Evolutionary conservation across 2,888 invertebrate species (phyloP).

Genomic region (Maniola hyperantus): DNA sequence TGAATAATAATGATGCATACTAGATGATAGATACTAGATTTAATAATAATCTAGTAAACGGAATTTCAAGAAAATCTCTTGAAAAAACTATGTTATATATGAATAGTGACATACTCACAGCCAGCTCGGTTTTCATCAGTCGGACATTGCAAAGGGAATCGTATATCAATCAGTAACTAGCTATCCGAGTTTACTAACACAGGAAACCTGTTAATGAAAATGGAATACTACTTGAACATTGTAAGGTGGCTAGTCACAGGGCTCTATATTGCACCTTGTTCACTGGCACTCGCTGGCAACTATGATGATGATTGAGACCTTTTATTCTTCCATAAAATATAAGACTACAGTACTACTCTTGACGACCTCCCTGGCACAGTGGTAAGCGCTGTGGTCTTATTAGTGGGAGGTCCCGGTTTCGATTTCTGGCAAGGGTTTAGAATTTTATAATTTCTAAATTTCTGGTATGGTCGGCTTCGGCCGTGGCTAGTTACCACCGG

Average conservation of each 20-base stretch:
- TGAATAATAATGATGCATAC: too few relatives aligned
- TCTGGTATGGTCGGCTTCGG: too few relatives aligned
- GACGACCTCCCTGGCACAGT: too few relatives aligned
- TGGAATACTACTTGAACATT: not conserved
- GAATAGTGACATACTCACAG: constrained; percentile 7
- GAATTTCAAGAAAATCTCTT: constrained; percentile 4
- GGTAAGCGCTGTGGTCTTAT: too few relatives aligned
- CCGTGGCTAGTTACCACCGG: too few relatives aligned
- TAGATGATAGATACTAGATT: too few relatives aligned
- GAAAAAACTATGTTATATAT: constrained; percentile 7
- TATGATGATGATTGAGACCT: not conserved
- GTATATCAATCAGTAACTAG: constrained; percentile 18
- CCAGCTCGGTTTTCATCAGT: constrained; percentile 4
- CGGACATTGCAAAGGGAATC: constrained; percentile 19
- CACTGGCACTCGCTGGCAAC: not conserved
- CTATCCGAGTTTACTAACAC: not conserved
- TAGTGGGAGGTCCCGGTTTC: too few relatives aligned
- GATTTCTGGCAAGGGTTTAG: too few relatives aligned
- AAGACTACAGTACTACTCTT: too few relatives aligned
- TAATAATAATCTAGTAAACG: not conserved
- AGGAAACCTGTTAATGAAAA: constrained; percentile 2
- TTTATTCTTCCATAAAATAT: too few relatives aligned
- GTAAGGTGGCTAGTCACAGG: not conserved
- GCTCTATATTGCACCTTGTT: not conserved
- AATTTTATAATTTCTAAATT: too few relatives aligned